phyloP scores from a whole-genome alignment of 2,113 vertebrate genomes.

The Rhabdornis inornatus region DNA sequence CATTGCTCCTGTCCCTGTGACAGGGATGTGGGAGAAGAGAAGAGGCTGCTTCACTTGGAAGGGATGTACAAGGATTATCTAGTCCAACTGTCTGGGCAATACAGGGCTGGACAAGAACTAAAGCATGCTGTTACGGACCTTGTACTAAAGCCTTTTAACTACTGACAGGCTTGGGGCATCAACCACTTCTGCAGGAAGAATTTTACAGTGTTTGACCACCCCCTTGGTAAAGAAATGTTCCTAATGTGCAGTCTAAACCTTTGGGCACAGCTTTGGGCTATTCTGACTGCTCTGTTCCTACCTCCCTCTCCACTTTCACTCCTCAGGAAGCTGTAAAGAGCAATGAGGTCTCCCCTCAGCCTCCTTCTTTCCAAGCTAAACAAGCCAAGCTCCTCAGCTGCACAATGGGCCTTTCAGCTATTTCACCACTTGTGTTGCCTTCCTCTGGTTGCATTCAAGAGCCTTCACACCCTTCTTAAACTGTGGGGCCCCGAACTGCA shows the following conservation, averaged over 20 bases:
- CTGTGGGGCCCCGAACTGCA: neutral
- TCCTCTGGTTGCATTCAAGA: neutral
- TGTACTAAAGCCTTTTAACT: neutral
- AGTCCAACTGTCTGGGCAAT: neutral
- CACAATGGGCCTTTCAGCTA: neutral
- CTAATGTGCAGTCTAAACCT: neutral
- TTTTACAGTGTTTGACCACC: neutral
- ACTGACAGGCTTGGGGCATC: neutral
- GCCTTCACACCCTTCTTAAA: neutral
- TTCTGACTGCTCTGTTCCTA: neutral
- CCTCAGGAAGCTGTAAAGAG: neutral
- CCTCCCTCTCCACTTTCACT: neutral
- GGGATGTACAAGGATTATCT: accelerated
- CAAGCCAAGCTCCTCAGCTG: neutral
- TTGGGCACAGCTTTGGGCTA: neutral
- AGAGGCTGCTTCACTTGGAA: neutral
- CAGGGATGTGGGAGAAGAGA: neutral
- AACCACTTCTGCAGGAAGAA: neutral
- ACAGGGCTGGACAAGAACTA: neutral
- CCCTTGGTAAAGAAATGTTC: neutral
- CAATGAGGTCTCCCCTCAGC: neutral
- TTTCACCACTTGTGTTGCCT: neutral
- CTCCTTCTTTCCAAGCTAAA: neutral
- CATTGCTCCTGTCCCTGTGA: neutral
- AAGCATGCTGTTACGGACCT: neutral